Percentiles rank a stretch among this genome's conserved stretches.
phyloP scores from a whole-genome alignment of 1,140 invertebrate genomes.

The Drosophila obscura region DNA sequence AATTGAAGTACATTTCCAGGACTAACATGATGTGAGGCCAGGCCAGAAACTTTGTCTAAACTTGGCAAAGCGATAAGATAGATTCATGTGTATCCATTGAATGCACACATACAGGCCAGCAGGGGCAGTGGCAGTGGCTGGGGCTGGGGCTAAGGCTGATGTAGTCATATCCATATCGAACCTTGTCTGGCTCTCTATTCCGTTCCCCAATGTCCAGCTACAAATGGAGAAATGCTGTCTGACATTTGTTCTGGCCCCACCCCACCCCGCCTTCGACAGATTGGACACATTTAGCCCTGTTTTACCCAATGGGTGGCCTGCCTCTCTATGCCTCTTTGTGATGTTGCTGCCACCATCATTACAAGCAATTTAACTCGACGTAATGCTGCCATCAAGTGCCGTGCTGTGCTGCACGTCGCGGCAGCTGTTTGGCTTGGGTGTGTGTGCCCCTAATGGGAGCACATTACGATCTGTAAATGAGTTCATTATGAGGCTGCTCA shows the following conservation, averaged over 20 bases:
- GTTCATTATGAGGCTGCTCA: slow-evolving; percentile 62
- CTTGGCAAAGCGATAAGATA: slow-evolving; percentile 43
- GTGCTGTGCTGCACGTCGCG: slow-evolving; percentile 30
- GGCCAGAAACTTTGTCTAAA: slow-evolving; percentile 1
- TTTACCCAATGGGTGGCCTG: slow-evolving; percentile 34
- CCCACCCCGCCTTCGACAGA: slow-evolving; percentile 47
- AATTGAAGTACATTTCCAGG: slow-evolving; percentile 1
- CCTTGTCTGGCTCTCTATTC: slow-evolving; percentile 4
- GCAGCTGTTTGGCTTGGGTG: slow-evolving; percentile 9
- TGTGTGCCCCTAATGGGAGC: slow-evolving; percentile 49
- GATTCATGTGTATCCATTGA: slow-evolving; percentile 71
- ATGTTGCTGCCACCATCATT: slow-evolving; percentile 53
- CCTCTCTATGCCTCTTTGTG: slow-evolving; percentile 17
- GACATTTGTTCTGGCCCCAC: slow-evolving; percentile 52
- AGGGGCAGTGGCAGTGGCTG: background rate
- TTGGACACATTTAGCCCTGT: slow-evolving; percentile 77
- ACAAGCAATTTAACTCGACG: slow-evolving; percentile 79
- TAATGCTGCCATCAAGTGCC: slow-evolving; percentile 71
- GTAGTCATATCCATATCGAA: slow-evolving; percentile 57
- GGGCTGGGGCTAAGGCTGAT: background rate
- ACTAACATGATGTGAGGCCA: slow-evolving; percentile 1
- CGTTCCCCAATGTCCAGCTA: slow-evolving; percentile 54
- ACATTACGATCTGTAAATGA: slow-evolving; percentile 76
- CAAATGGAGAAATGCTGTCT: slow-evolving; percentile 80
- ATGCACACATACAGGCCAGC: slow-evolving; percentile 22